Evolutionary conservation across 1,140 invertebrate genomes (phyloP).

Genomic region (Anoplolepis gracilipes): DNA sequence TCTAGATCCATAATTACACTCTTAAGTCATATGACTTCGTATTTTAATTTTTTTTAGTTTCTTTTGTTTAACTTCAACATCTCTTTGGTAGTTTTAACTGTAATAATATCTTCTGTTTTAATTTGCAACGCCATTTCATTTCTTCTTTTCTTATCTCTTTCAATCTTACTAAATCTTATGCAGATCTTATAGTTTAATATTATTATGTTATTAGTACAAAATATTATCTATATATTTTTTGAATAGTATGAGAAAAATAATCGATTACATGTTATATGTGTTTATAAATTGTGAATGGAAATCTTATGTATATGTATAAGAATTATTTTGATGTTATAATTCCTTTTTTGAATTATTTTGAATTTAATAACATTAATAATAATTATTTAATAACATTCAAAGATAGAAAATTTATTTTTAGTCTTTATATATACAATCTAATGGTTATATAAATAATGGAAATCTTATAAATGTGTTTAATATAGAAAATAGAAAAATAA

Average conservation of each 20-base stretch:
- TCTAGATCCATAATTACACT: conserved; percentile 44
- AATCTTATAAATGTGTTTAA: neutral
- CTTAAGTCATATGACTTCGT: conserved; percentile 36
- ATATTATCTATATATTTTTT: neutral
- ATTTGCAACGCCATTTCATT: neutral
- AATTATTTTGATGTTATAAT: no score
- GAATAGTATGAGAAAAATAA: neutral
- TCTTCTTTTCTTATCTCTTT: neutral
- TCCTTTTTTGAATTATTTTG: no score
- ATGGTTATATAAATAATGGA: neutral
- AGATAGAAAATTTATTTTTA: neutral
- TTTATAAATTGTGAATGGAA: neutral
- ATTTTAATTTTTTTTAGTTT: neutral
- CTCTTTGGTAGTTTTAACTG: no score
- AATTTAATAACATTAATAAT: neutral
- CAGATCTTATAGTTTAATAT: neutral
- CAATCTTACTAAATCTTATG: neutral
- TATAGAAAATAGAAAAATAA: neutral
- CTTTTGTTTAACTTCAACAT: neutral
- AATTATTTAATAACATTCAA: neutral
- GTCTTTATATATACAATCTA: neutral
- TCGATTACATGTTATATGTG: neutral
- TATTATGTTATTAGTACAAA: neutral
- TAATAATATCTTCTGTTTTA: neutral
- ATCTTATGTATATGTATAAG: no score